A percentile compares a stretch with the other conserved stretches of the same genome.
phyloP scores from a whole-genome alignment of 2,888 invertebrate species.

The Hydrotaea cyrtoneurina region DNA sequence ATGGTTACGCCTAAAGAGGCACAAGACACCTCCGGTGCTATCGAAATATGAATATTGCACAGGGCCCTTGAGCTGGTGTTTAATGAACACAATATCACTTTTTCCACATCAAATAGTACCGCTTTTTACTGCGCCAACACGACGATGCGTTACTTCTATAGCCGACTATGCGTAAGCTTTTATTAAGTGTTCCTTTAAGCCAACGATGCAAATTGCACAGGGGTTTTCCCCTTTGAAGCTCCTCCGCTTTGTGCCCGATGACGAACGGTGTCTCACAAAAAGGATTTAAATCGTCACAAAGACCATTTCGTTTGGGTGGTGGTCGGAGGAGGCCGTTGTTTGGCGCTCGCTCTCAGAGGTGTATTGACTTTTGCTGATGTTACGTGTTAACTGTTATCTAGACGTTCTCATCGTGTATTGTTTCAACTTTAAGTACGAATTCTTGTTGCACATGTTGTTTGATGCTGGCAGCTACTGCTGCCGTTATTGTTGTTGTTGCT shows the following conservation, averaged over 20 bases:
- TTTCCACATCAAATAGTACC: not conserved
- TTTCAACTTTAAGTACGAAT: constrained; percentile 28
- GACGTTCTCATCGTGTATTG: constrained; percentile 1
- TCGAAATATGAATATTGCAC: not conserved
- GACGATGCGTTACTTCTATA: not conserved
- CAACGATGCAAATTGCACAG: not conserved
- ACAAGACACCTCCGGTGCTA: not conserved
- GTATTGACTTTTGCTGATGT: constrained; percentile 16
- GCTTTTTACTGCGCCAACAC: not conserved
- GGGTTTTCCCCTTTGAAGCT: constrained; percentile 3
- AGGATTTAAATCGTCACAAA: not conserved
- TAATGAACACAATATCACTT: not conserved
- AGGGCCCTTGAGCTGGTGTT: not conserved
- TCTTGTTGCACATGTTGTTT: constrained; percentile 39
- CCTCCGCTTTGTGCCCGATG: not conserved
- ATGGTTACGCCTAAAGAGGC: not conserved
- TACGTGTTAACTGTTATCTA: not conserved
- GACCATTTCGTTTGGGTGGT: not conserved
- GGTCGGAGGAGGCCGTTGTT: no score
- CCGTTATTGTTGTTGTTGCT: constrained; percentile 2
- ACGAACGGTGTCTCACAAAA: no score
- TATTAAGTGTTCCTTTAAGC: not conserved
- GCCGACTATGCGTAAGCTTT: not conserved
- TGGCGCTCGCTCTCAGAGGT: not conserved
- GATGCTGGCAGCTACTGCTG: constrained; percentile 7